Evolutionary conservation across 2,113 vertebrate species (phyloP), one percentile per base, ranked within the genome.

Genomic region (Geococcyx californianus): DNA sequence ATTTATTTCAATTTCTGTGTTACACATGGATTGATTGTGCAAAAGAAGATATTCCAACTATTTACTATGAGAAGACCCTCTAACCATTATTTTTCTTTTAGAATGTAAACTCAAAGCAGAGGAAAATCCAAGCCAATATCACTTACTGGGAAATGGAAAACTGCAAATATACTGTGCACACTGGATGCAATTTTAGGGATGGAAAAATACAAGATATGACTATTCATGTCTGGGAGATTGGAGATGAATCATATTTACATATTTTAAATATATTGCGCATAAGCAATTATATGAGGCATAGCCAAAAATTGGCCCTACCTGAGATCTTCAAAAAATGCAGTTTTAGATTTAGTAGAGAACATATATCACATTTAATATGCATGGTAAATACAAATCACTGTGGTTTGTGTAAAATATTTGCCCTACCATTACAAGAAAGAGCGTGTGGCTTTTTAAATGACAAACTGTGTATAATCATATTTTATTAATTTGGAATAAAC

Each of bases 1-100:
- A 96, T 97, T 97, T 95, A 94, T 94, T 96, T 97, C 73, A 62
- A 4, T 42, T 91, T 95, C 72, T 87, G 21, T 87, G 45, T 93
- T 96, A 64, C 72, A 55, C 75, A 62, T 51, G 68, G 56, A 83
- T 25, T 96, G 79, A 95, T 79, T 90, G 63, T 62, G 33, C 28
- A 56, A 63, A 72, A 93, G 44, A 73, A 84, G 47, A 69, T 87
- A 81, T 86, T 74, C 55, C 11, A 90, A 18, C 16, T 88, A 33
- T 54, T 47, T 36, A 8, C 31, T 52, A 18, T 56, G n/a, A 78
- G 68, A 76, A 4, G 33, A 51, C 23, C 74, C 25, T 88, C 20
- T 78, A 69, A 88, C 49, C 21, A 6, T 3, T 38, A 16, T 25
- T 88, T 90, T 93, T 90, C 67, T 77, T 23, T 15, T 63, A 42